These are phyloP conservation scores for Plecotus auritus DNA, from an alignment of 2,113 vertebrate species.

Conservation along the genomic window DNA sequence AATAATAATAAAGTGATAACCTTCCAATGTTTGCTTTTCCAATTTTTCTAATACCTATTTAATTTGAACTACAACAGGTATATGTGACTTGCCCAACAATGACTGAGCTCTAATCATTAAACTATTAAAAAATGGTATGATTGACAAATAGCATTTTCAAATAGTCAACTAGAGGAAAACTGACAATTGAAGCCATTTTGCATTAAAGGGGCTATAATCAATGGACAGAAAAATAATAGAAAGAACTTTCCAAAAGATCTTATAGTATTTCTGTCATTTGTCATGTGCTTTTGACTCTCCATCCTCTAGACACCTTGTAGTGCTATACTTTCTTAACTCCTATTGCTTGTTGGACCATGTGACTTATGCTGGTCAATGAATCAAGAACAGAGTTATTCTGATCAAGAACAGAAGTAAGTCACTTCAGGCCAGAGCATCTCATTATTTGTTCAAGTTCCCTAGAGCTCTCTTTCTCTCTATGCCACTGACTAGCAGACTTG, in stretches of 20 bases:
- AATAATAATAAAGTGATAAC: not conserved
- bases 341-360: not conserved
- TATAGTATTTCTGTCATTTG: not conserved
- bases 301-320: not conserved
- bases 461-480: not conserved
- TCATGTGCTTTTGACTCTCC: not conserved
- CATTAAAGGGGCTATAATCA: not conserved
- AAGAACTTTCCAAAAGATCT: not conserved
- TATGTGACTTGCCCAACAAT: not conserved
- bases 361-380: not conserved
- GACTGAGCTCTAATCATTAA: not conserved
- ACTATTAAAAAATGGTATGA: not conserved
- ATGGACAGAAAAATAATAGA: not conserved
- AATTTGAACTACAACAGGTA: not conserved
- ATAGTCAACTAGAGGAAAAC: not conserved
- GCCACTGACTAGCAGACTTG: not conserved
- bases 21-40: not conserved
- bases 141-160: conserved; percentile 1
- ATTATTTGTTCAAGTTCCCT: not conserved
- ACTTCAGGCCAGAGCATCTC: not conserved
- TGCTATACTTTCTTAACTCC: not conserved
- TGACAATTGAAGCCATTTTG: not conserved
- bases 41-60: not conserved
- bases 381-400: not conserved
- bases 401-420: too few species aligned